Evolutionary conservation across 2,888 invertebrate species (phyloP), one percentile per base, ranked within the genome.

Genomic region (Callosobruchus maculatus): DNA sequence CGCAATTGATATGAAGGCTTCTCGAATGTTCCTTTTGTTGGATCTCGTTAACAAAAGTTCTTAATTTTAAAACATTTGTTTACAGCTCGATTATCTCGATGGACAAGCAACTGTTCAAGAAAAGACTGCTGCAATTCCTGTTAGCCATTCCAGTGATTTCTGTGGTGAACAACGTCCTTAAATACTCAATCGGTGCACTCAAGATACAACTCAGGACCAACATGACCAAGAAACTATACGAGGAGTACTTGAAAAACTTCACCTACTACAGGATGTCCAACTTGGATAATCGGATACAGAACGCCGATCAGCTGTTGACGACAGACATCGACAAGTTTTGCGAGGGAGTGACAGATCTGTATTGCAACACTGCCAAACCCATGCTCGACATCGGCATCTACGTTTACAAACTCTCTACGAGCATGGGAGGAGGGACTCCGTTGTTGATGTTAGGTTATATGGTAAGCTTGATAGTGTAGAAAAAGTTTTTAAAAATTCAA

Each of bases 301-400:
- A 99, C 88, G 96, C 97, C 0, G 99, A 99, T 87, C 98, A 99
- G 86, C 89, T 99, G 71, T 88, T 99, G 74, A 98, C 98, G 0
- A 97, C 96, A 0, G 99, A 99, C 85, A 95, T 99, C 0, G 99
- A 99, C 86, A 97, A 97, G 87, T 98, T 99, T 89, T 98, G 98
- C 86, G 96, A 97, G 81, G 95, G 97, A 74, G 93, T 97, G 66
- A 95, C 97, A 0, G 98, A 98, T 85, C 89, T 99, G 20, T 99
- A 99, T 88, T 97, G 97, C 76, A 98, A 99, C 86, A 92, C 98
- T 26, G 96, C 96, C 81, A 99, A 99, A 89, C 99, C 99, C 0
- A 84, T 97, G 68, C 88, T 99, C 79, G 99, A 99, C 86, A 98
- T 99, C 68, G 90, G 95, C 75, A 95, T 99, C 79, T 99, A 98